These are phyloP conservation scores for Diloba caeruleocephala DNA, from an alignment of 2,888 invertebrate species.

Conservation along the genomic window DNA sequence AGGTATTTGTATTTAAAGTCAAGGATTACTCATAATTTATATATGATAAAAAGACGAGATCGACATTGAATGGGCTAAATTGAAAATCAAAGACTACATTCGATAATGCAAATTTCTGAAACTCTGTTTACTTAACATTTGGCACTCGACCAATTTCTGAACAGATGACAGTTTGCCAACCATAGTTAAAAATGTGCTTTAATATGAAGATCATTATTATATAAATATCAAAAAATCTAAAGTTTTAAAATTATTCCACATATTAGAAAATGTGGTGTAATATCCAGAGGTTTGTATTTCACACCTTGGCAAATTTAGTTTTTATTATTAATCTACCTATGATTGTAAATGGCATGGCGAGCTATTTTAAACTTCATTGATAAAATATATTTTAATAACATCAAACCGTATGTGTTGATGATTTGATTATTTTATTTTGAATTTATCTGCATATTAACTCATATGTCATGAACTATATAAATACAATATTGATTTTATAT, in stretches of 20 bases:
- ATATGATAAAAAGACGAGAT: background rate
- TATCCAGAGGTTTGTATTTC: constrained; percentile 25
- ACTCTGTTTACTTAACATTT: background rate
- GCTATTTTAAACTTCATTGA: constrained; percentile 20
- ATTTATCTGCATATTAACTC: no score
- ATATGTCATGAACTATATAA: no score
- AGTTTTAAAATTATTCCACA: background rate
- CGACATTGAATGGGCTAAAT: constrained; percentile 1
- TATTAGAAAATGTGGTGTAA: constrained; percentile 3
- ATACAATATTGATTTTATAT: no score
- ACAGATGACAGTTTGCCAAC: no score
- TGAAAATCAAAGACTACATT: constrained; percentile 7
- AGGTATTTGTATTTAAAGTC: constrained; percentile 29
- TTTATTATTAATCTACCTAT: constrained; percentile 22
- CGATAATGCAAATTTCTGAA: background rate
- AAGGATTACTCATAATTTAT: constrained; percentile 27
- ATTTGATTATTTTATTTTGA: no score
- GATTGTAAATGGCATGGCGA: constrained; percentile 20
- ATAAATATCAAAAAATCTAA: no score
- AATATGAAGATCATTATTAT: no score
- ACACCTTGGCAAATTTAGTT: constrained; percentile 45
- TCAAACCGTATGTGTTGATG: no score
- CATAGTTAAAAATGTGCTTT: no score
- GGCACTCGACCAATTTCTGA: background rate
- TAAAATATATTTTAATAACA: constrained; percentile 15